Conservation (phyloP, 2,113 vertebrate species). For the Phrynosoma platyrhinos region DNA sequence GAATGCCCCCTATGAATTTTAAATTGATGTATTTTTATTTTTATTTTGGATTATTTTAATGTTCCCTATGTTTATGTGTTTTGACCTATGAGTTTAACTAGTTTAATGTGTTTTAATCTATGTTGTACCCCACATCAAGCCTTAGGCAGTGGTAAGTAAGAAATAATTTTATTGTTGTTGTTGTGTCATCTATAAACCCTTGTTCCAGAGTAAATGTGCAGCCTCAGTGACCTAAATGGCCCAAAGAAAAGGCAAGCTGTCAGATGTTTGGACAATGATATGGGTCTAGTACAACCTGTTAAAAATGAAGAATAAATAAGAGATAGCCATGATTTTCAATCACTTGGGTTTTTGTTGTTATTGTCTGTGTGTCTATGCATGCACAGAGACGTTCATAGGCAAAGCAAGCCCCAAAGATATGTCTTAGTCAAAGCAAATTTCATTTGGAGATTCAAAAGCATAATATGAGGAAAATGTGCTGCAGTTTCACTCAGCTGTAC, state of each 20-base stretch:
- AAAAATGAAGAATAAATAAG: background rate
- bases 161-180: background rate
- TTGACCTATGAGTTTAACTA: too few relatives aligned
- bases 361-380: background rate
- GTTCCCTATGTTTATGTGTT: too few relatives aligned
- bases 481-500: slow-evolving; percentile 61
- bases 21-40: too few relatives aligned
- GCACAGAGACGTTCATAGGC: slow-evolving; percentile 11
- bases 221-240: background rate
- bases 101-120: too few relatives aligned
- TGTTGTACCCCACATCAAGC: too few relatives aligned
- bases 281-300: background rate
- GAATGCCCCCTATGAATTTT: too few relatives aligned
- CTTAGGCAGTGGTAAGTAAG: too few relatives aligned
- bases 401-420: slow-evolving; percentile 38
- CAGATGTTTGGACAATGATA: background rate
- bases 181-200: too few relatives aligned
- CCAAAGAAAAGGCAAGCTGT: background rate
- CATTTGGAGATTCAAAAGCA: slow-evolving; percentile 49
- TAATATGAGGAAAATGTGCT: slow-evolving; percentile 47
- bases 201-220: background rate
- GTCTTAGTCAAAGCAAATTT: slow-evolving; percentile 1
- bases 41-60: too few relatives aligned
- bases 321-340: background rate
- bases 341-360: background rate